Evolutionary conservation across 2,797 vertebrate genomes (phyloP), one percentile per base, ranked within the genome.

Genomic region (Amblyopsis hoosieri): DNA sequence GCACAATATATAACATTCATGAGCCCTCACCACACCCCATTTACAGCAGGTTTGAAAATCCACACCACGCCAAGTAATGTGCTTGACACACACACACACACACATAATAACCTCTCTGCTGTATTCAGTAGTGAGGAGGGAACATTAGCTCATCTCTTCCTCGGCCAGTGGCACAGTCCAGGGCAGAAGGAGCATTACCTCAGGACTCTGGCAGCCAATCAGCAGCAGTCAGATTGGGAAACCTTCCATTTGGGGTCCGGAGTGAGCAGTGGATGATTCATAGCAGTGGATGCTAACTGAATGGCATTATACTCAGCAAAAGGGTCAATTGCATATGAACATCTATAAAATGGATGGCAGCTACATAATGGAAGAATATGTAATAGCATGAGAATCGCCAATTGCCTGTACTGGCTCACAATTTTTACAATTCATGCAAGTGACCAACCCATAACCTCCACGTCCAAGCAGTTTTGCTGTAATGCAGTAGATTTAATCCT

Each of bases 71-170:
- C 9, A 37, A 37, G 33, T 37, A 37, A 37, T 37, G 33, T 37
- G 33, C 33, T 37, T 9, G 33, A 53, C 50, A 62, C 56, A 67
- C 15, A 67, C 52, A 67, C 49, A 23, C 23, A 29, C 3, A 50
- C 49, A 71, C 59, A 64, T 9, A 60, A 64, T 56, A 54, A 56
- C 12, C 58, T 55, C 48, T 65, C 69, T 29, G 63, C 49, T 57
- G 55, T 29, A 72, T 71, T 74, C 71, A 60, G 70, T 37, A 37
- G 47, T 17, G 49, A 65, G 53, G 75, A 57, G 46, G 33, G 46
- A 70, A 42, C 68, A 79, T 81, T 74, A 79, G 78, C 69, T 82
- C 76, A 80, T 75, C 53, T 60, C 53, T 64, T 57, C 71, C 60
- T 71, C 58, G 66, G 68, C 58, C 68, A 64, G 65, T 48, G 49